Conservation (phyloP, 2,113 vertebrate genomes). For the Sorex fumeus region DNA sequence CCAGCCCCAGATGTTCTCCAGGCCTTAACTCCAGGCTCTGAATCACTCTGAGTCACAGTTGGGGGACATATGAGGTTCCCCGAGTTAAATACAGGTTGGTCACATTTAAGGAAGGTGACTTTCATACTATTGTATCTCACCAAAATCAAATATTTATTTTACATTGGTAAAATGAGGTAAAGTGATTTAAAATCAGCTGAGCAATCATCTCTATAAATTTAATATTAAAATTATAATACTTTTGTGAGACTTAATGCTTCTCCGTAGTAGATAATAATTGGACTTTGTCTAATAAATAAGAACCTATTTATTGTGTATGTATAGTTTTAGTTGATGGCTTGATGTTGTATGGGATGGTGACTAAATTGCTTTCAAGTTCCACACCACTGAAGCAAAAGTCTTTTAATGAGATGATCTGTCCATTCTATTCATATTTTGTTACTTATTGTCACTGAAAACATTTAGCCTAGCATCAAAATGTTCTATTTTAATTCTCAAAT, state of each 20-base stretch:
- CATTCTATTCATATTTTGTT: conserved; percentile 85
- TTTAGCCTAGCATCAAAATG: conserved; percentile 76
- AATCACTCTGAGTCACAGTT: no score
- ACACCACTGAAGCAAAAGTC: conserved; percentile 85
- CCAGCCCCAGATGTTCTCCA: no score
- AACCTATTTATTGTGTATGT: conserved; percentile 36
- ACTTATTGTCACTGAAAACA: conserved; percentile 82
- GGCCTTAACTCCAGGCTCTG: no score
- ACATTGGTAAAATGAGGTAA: conserved; percentile 38
- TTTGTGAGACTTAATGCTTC: background rate
- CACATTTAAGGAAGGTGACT: no score
- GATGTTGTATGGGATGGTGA: conserved; percentile 58
- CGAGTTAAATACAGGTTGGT: no score
- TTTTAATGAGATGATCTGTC: conserved; percentile 85
- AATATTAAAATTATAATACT: background rate
- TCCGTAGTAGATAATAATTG: conserved; percentile 62
- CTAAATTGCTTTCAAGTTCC: conserved; percentile 84
- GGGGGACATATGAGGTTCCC: no score
- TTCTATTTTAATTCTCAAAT: conserved; percentile 80
- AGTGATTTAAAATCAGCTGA: background rate
- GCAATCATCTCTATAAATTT: background rate
- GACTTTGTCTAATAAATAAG: conserved; percentile 66
- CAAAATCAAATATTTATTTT: background rate
- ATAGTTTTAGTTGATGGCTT: conserved; percentile 58
- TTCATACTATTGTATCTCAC: no score